A percentile compares a stretch with the other conserved stretches of the same genome.
These are phyloP conservation scores for Aplocera efformata DNA, from an alignment of 2,888 invertebrate species.

Conservation along the genomic window DNA sequence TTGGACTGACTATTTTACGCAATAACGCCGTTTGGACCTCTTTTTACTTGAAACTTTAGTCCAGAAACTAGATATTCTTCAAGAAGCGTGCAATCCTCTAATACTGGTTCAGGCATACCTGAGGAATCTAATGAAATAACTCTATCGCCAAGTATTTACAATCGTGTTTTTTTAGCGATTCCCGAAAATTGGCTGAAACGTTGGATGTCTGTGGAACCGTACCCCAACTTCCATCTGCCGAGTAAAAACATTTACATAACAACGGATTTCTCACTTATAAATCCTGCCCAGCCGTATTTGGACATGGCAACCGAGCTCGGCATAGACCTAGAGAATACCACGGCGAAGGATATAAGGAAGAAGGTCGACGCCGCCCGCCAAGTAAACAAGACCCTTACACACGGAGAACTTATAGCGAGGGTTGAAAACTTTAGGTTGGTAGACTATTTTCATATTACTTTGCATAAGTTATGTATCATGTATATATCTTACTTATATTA, in stretches of 20 bases:
- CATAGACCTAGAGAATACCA: constrained; percentile 45
- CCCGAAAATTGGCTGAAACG: constrained; percentile 81
- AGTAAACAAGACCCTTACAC: constrained; percentile 39
- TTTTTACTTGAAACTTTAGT: too few relatives aligned
- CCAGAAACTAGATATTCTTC: too few relatives aligned
- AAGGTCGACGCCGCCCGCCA: constrained; percentile 36
- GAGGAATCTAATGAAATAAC: too few relatives aligned
- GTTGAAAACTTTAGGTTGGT: constrained; percentile 72
- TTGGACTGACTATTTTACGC: too few relatives aligned
- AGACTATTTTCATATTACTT: too few relatives aligned
- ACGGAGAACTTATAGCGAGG: constrained; percentile 59
- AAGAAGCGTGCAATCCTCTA: too few relatives aligned
- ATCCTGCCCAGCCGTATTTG: constrained; percentile 55
- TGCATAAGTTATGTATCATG: too few relatives aligned
- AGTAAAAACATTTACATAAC: constrained; percentile 87
- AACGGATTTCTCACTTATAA: constrained; percentile 83
- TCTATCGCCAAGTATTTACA: too few relatives aligned
- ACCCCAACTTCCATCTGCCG: constrained; percentile 84
- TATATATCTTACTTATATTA: too few relatives aligned
- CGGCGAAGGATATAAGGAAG: constrained; percentile 57
- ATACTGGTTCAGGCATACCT: too few relatives aligned
- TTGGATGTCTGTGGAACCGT: constrained; percentile 81
- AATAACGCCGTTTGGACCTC: too few relatives aligned
- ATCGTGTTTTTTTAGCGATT: constrained; percentile 64
- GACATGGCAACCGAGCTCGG: constrained; percentile 47